These are phyloP conservation scores for Elgaria multicarinata DNA, from an alignment of 2,113 vertebrate genomes.

Conservation along the genomic window DNA sequence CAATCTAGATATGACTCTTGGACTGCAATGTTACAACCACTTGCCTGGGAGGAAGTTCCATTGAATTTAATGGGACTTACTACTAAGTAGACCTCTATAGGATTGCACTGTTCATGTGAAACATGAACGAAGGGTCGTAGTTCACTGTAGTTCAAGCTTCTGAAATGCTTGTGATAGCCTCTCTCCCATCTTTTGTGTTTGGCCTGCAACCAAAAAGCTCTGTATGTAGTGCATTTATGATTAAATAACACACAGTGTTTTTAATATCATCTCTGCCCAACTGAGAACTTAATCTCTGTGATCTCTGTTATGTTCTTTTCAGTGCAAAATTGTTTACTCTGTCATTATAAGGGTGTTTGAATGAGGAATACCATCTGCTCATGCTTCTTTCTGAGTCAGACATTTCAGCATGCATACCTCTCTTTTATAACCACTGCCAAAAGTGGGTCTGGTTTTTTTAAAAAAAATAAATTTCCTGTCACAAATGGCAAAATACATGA, in stretches of 20 bases:
- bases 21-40: no score
- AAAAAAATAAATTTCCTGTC: background rate
- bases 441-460: background rate
- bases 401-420: background rate
- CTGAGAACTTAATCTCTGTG: background rate
- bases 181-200: background rate
- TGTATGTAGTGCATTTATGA: background rate
- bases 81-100: background rate
- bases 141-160: background rate
- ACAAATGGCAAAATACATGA: background rate
- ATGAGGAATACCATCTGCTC: background rate
- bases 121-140: no score
- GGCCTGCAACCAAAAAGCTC: background rate
- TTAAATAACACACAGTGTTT: background rate
- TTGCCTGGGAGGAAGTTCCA: no score
- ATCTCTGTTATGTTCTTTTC: background rate
- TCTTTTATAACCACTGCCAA: background rate
- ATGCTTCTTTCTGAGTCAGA: background rate
- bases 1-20: no score
- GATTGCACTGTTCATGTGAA: background rate
- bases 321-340: background rate
- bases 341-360: background rate
- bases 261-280: background rate
- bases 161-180: background rate
- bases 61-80: background rate